Conservation (phyloP, 1,140 invertebrate species). For the Gonioctena quinquepunctata region DNA sequence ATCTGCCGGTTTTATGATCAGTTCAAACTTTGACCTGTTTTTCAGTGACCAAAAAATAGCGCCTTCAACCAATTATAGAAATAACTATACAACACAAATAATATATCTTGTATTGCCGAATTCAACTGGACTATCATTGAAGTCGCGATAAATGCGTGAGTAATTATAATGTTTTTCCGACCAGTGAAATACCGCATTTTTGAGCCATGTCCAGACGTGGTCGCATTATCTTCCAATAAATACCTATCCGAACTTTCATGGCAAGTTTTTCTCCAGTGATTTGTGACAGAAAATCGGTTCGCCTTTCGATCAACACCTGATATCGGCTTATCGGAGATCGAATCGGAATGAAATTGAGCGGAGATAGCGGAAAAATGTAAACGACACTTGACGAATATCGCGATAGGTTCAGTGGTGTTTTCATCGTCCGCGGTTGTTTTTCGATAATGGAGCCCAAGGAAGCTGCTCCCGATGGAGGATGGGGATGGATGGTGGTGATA, state of each 20-base stretch:
- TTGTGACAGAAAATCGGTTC: neutral
- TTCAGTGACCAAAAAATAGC: too few species aligned
- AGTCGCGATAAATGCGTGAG: neutral
- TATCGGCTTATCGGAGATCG: neutral
- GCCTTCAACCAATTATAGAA: too few species aligned
- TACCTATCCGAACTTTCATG: neutral
- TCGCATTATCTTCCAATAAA: neutral
- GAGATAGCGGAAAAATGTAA: neutral
- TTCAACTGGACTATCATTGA: too few species aligned
- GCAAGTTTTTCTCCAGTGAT: neutral
- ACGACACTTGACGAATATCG: neutral
- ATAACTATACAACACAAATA: too few species aligned
- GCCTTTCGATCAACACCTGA: neutral
- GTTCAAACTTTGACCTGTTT: too few species aligned
- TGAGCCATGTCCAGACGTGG: neutral
- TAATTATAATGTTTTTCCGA: neutral
- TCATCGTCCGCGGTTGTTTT: neutral
- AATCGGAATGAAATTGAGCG: neutral
- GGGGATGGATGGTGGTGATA: slow-evolving; percentile 69
- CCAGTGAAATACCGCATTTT: neutral
- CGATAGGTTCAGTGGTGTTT: neutral
- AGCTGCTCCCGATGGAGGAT: slow-evolving; percentile 65
- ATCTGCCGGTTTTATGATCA: too few species aligned
- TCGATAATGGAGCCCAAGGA: neutral
- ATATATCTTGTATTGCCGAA: too few species aligned